Conservation (phyloP, 2,113 vertebrate genomes). For the Etheostoma spectabile region DNA sequence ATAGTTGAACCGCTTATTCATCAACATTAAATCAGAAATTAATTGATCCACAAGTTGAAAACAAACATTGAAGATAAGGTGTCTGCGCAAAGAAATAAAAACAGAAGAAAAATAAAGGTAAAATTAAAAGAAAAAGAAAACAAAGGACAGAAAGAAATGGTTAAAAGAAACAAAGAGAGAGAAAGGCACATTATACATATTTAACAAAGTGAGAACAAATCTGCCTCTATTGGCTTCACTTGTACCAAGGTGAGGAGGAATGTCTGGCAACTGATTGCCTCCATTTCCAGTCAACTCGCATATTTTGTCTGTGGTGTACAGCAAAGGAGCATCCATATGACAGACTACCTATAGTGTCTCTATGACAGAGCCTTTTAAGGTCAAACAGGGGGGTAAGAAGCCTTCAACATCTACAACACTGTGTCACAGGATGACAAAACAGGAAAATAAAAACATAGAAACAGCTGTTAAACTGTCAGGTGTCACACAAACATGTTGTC, state of each 20-base stretch:
- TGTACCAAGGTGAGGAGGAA: background rate
- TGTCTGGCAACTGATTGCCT: constrained; percentile 31
- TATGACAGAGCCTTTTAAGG: constrained; percentile 55
- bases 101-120: background rate
- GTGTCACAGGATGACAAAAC: constrained; percentile 17
- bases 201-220: background rate
- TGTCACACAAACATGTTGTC: background rate
- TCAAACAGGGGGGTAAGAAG: background rate
- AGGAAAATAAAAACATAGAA: constrained; percentile 17
- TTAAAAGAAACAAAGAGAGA: background rate
- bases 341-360: constrained; percentile 10
- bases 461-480: constrained; percentile 33
- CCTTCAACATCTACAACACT: background rate
- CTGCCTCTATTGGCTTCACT: background rate
- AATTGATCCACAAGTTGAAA: background rate
- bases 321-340: background rate
- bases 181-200: background rate
- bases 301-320: constrained; percentile 13
- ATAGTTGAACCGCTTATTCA: background rate
- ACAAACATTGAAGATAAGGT: background rate
- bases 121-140: background rate
- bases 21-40: background rate
- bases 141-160: background rate
- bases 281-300: background rate
- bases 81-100: background rate